Evolutionary conservation across 64 coral and sea anemone species (phyloP), one percentile per base, ranked within the genome.

Genomic region (Stichodactyla helianthus): DNA sequence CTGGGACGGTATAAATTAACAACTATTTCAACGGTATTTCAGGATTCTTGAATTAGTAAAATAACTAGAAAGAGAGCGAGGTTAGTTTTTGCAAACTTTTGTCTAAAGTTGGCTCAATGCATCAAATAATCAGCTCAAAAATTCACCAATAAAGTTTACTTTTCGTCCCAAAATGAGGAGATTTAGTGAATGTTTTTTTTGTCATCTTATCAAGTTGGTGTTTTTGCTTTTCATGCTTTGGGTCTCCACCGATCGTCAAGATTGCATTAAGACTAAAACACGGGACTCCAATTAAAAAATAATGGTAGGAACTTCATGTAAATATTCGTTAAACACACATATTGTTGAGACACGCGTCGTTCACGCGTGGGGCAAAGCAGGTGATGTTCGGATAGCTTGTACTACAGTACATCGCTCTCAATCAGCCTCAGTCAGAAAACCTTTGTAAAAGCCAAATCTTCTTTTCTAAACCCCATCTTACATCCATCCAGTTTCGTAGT

Each of bases 321-420:
- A 95, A 92, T 88, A 92, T 86, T 12, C 62, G 87, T 89, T 92
- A 86, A 92, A 86, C 77, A 76, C 88, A 87, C 82, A 65, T 92
- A 91, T 95, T 89, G 91, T 95, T 27, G 6, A 62, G 93, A 86
- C 93, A 95, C 93, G 93, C 93, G 93, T 80, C 83, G 61, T 74
- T 57, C 93, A 95, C 93, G 93, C 93, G 93, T 54, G 78, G 50
- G 7, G 4, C 78, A 50, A 83, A 83, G 87, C 93, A 95, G 93
- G 93, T 95, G 93, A 89, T 83, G 76, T 19, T 19, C 50, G 25
- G 5, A 7, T 53, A 19, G n/a, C 53, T 27, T 11, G 14, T 68
- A 31, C 28, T 31, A 31, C 28, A 31, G 28, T 31, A 31, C 9
- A 68, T 23, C 22, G 26, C 27, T 74, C 5, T 23, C 68, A 31